phyloP scores from a whole-genome alignment of 2,797 vertebrate species.

The Pogoniulus pusillus region DNA sequence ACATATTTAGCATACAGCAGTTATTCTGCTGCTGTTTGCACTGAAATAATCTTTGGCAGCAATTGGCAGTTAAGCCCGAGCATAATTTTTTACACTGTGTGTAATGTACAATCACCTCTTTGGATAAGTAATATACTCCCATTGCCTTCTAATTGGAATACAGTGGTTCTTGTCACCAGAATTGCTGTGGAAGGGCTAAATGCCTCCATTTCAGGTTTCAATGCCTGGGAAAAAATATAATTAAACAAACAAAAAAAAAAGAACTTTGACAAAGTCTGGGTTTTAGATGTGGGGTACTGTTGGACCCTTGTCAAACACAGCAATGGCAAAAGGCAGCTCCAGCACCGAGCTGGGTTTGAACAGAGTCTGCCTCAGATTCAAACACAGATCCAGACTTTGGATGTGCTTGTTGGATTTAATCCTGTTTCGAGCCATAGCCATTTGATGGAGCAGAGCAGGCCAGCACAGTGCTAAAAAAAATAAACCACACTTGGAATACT shows the following conservation, averaged over 20 bases:
- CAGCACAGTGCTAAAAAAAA: background rate
- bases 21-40: constrained; percentile 40
- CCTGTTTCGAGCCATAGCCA: background rate
- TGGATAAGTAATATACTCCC: background rate
- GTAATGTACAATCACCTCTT: constrained; percentile 33
- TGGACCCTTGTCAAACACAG: background rate
- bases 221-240: background rate
- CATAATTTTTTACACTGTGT: constrained; percentile 25
- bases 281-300: background rate
- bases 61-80: background rate
- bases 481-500: background rate
- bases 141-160: background rate
- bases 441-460: constrained; percentile 23
- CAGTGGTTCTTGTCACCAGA: background rate
- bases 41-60: constrained; percentile 57
- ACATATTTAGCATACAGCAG: constrained; percentile 63
- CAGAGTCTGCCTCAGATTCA: background rate
- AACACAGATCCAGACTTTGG: constrained; percentile 29
- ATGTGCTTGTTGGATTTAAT: constrained; percentile 17
- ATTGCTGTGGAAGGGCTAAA: background rate
- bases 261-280: background rate
- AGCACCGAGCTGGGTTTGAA: constrained; percentile 1
- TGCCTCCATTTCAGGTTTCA: background rate
- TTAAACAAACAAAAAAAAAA: background rate
- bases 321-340: background rate